Base-by-base conservation (phyloP, 2,797 vertebrate genomes). In the Diplodus puntazzo region DNA sequence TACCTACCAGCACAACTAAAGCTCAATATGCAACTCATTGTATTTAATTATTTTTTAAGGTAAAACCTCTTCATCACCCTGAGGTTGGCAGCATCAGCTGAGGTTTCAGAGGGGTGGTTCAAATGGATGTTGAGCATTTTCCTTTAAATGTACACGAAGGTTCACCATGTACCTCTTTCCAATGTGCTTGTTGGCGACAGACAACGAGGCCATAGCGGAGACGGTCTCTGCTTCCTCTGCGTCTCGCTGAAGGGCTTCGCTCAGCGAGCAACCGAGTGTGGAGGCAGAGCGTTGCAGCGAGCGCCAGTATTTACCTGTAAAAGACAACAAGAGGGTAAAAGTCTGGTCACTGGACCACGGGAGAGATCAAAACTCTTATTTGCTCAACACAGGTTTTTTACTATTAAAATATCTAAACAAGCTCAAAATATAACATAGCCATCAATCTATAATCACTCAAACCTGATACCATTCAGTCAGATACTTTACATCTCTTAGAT, bases 161-260 rank as follows among this genome's bases (percentile, higher is more conserved):
- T 59, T 23, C 17, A 60, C 18, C 12, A 12, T 58, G 1, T 93
- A 99, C 98, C 97, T 97, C 92, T 96, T 98, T 83, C 96, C 96
- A 1, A 96, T 93, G 5, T 97, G 94, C 87, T 97, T 98, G 90
- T 97, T 97, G 2, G 95, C 98, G 69, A 99, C 97, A 0, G 98
- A 99, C 75, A 99, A 80, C 0, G 97, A 99, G 34, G 98, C 98
- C 98, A 99, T 99, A 68, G 98, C 98, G 0, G 97, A 98, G 82
- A 99, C 97, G 0, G 98, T 98, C 89, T 99, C 98, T 0, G 98
- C 97, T 82, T 99, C 98, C 64, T 99, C 98, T 0, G 93, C 96
- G 84, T 99, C 98, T 0, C 95, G 96, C 74, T 94, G 96, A 82
- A 97, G 97, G 0, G 96, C 96, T 92, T 99, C 98, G 0, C 96